Evolutionary conservation across 2,113 vertebrate species (phyloP).

Genomic region (Ammospiza caudacuta): DNA sequence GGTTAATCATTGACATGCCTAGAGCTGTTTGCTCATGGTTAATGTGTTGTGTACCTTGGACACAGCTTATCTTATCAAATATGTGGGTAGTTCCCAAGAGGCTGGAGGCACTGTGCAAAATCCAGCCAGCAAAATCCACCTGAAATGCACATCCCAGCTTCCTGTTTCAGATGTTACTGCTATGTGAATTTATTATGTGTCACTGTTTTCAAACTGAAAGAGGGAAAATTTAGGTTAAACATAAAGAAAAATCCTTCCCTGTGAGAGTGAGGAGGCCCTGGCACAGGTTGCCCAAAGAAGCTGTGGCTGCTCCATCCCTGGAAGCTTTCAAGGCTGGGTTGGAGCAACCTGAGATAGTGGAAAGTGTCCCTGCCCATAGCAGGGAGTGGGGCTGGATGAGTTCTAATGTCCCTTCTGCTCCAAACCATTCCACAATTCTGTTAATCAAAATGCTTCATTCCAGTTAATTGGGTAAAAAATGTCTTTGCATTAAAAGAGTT

Average conservation of each 20-base stretch:
- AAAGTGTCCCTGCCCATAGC: not conserved
- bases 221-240: not conserved
- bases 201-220: not conserved
- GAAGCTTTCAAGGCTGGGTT: not conserved
- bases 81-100: not conserved
- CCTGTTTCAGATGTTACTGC: not conserved
- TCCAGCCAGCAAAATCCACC: not conserved
- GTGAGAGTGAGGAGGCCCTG: not conserved
- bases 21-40: not conserved
- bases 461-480: not conserved
- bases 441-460: not conserved
- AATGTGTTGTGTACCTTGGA: not conserved
- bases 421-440: not conserved
- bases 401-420: not conserved
- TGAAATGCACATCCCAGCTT: not conserved
- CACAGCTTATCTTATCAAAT: not conserved
- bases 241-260: not conserved
- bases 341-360: not conserved
- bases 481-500: not conserved
- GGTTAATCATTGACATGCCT: not conserved
- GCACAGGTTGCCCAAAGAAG: not conserved
- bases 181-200: not conserved
- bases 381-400: not conserved
- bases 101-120: not conserved
- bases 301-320: not conserved